phyloP scores from a whole-genome alignment of 2,113 vertebrate species.

The Hippoglossus stenolepis region DNA sequence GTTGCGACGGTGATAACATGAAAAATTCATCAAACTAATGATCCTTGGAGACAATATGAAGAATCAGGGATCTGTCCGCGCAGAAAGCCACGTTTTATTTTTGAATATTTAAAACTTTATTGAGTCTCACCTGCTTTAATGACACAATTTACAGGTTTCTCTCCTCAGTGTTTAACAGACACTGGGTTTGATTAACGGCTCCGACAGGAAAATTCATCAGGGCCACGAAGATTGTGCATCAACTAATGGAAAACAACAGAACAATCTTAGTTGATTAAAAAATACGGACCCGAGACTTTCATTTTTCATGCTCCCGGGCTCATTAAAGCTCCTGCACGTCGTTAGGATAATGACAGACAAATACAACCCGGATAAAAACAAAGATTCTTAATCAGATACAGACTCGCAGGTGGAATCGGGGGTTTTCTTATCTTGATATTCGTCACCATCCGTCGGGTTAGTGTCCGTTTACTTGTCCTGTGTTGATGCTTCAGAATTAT shows the following conservation, averaged over 20 bases:
- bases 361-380: background rate
- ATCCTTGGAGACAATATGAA: too few relatives aligned
- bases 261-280: slow-evolving; percentile 5
- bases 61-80: too few relatives aligned
- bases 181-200: slow-evolving; percentile 6
- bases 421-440: background rate
- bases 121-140: too few relatives aligned
- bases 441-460: too few relatives aligned
- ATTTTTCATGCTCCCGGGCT: slow-evolving; percentile 2
- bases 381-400: background rate
- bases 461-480: too few relatives aligned
- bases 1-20: too few relatives aligned
- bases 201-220: background rate
- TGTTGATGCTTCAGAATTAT: too few relatives aligned
- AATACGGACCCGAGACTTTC: background rate
- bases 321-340: slow-evolving; percentile 9
- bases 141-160: too few relatives aligned
- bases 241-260: slow-evolving; percentile 12
- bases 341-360: background rate
- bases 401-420: background rate
- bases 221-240: background rate
- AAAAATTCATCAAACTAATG: too few relatives aligned
- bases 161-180: background rate
- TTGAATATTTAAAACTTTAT: too few relatives aligned
- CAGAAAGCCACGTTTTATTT: too few relatives aligned